A percentile compares a stretch with the other conserved stretches of the same genome.
These are phyloP conservation scores for Orthosia cruda DNA, from an alignment of 2,888 invertebrate species.

Conservation along the genomic window DNA sequence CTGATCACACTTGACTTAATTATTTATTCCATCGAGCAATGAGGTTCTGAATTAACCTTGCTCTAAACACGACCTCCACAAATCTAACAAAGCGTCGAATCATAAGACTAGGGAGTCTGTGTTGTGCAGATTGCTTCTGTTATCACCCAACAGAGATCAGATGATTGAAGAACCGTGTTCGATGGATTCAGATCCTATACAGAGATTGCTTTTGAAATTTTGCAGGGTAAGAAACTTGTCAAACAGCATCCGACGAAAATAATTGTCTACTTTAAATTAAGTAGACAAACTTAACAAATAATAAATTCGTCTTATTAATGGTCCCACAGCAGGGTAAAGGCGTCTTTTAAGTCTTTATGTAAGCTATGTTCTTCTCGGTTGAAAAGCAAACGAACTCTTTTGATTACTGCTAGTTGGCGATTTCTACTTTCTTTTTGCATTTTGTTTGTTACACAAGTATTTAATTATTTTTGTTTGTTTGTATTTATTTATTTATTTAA, in stretches of 20 bases:
- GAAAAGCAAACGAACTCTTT: background rate
- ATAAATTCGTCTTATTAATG: background rate
- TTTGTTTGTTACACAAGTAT: background rate
- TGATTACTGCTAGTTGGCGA: background rate
- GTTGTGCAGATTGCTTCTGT: slow-evolving; percentile 40
- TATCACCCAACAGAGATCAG: slow-evolving; percentile 38
- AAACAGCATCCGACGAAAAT: slow-evolving; percentile 1
- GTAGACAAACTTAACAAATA: background rate
- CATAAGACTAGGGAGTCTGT: slow-evolving; percentile 9
- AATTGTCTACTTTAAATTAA: background rate
- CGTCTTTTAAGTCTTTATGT: background rate
- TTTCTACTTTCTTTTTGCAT: background rate
- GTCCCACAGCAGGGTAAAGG: background rate
- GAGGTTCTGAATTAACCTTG: background rate
- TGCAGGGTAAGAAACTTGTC: slow-evolving; percentile 1
- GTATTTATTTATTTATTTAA: too few species aligned
- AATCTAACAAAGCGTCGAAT: slow-evolving; percentile 15
- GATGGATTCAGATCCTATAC: slow-evolving; percentile 33
- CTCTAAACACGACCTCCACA: background rate
- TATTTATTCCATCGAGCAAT: too few species aligned
- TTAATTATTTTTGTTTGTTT: too few species aligned
- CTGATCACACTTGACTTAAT: too few species aligned
- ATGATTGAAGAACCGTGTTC: slow-evolving; percentile 39
- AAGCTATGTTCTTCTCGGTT: background rate
- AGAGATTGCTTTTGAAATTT: slow-evolving; percentile 36